These are phyloP conservation scores for Vanessa atalanta DNA, from an alignment of 1,140 invertebrate genomes.

Conservation along the genomic window DNA sequence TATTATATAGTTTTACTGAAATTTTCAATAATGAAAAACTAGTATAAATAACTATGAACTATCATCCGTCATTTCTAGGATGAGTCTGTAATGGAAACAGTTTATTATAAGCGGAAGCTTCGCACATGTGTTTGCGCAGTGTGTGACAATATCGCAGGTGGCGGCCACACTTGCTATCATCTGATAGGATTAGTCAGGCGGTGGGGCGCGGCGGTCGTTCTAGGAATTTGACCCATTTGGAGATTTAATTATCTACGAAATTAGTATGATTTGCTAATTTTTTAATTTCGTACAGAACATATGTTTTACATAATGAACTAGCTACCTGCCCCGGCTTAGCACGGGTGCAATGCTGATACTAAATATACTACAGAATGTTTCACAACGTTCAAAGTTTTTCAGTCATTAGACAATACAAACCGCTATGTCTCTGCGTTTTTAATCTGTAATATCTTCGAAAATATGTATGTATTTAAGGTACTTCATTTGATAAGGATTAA, in stretches of 20 bases:
- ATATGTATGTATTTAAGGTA: no score
- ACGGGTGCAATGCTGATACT: no score
- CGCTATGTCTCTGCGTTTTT: no score
- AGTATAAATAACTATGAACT: no score
- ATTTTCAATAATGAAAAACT: background rate
- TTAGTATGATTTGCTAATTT: background rate
- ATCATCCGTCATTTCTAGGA: background rate
- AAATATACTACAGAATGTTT: no score
- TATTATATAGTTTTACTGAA: no score
- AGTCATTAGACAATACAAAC: no score
- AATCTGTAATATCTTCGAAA: no score
- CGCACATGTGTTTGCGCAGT: constrained; percentile 57
- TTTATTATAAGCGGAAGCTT: constrained; percentile 51
- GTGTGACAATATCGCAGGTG: constrained; percentile 66
- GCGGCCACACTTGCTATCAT: constrained; percentile 55
- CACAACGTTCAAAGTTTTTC: no score
- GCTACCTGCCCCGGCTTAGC: no score
- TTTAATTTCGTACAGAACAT: background rate
- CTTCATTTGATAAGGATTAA: no score
- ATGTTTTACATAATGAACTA: background rate
- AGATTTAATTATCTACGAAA: constrained; percentile 3
- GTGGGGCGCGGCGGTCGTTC: constrained; percentile 42
- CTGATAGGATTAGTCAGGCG: constrained; percentile 46
- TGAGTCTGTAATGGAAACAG: constrained; percentile 33
- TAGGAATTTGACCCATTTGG: constrained; percentile 35